Conservation (phyloP, 2,113 vertebrate genomes). For the Grallaria varia region DNA sequence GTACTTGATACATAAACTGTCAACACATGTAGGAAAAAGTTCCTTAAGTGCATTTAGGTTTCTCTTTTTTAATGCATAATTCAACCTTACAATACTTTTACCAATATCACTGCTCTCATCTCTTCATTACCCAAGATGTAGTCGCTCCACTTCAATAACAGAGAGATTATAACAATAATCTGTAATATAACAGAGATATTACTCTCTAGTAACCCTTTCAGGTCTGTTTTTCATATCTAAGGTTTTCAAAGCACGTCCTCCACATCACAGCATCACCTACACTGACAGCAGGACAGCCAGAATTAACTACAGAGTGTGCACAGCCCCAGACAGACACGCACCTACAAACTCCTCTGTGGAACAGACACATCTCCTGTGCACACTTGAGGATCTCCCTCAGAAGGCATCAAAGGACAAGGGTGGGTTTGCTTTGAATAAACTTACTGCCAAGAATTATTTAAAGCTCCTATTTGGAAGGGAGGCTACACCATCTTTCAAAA, state of each 20-base stretch:
- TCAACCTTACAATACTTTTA: neutral
- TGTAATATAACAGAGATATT: neutral
- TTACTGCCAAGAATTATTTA: neutral
- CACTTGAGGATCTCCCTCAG: neutral
- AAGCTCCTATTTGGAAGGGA: neutral
- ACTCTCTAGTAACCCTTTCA: neutral
- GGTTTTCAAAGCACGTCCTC: neutral
- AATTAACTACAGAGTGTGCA: neutral
- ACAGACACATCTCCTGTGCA: neutral
- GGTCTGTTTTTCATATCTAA: neutral
- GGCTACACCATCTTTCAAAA: neutral
- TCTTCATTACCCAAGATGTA: neutral
- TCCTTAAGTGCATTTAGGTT: neutral
- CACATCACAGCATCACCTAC: neutral
- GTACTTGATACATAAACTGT: neutral
- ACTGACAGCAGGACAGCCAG: neutral
- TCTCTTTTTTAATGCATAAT: neutral
- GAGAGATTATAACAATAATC: neutral
- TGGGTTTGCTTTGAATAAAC: neutral
- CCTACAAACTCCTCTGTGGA: neutral
- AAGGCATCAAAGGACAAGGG: neutral
- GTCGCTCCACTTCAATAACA: too few species aligned
- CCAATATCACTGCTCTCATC: neutral
- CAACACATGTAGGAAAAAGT: neutral
- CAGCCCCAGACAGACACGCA: accelerated